Evolutionary conservation across 1,140 invertebrate species (phyloP).

Genomic region (Cotesia typhae): DNA sequence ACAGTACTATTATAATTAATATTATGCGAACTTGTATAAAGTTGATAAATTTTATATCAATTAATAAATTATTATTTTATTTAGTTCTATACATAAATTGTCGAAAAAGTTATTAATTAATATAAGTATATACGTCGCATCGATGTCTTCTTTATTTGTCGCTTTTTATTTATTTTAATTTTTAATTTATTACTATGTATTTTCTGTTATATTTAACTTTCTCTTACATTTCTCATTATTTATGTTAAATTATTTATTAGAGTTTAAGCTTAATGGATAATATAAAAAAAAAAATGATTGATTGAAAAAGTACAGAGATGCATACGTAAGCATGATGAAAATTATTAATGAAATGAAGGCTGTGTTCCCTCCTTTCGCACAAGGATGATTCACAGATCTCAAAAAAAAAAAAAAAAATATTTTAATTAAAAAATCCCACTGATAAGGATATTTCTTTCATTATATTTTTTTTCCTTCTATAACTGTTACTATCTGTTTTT

Average conservation of each 20-base stretch:
- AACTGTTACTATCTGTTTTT: not conserved
- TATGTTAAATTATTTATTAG: constrained; percentile 33
- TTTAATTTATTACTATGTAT: constrained; percentile 29
- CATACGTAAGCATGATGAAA: not conserved
- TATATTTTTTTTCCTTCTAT: constrained; percentile 15
- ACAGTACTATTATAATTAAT: too few relatives aligned
- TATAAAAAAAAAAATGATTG: not conserved
- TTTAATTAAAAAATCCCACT: constrained; percentile 23
- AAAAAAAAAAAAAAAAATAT: not conserved
- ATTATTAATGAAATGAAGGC: constrained; percentile 32
- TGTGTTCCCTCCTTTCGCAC: constrained; percentile 30
- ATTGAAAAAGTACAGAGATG: constrained; percentile 9
- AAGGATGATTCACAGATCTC: constrained; percentile 39
- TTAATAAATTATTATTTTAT: too few relatives aligned
- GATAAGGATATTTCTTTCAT: constrained; percentile 8
- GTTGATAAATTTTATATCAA: too few relatives aligned
- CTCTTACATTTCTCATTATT: constrained; percentile 22
- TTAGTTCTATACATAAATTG: constrained; percentile 2
- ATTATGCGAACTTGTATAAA: too few relatives aligned
- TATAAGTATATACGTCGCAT: not conserved
- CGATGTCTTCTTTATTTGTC: not conserved
- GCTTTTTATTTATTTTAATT: not conserved
- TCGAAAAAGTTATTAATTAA: constrained; percentile 23
- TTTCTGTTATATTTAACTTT: constrained; percentile 12
- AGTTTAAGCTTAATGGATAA: constrained; percentile 17